These are phyloP conservation scores for Aphis gossypii DNA, from an alignment of 1,140 invertebrate genomes.

Conservation along the genomic window DNA sequence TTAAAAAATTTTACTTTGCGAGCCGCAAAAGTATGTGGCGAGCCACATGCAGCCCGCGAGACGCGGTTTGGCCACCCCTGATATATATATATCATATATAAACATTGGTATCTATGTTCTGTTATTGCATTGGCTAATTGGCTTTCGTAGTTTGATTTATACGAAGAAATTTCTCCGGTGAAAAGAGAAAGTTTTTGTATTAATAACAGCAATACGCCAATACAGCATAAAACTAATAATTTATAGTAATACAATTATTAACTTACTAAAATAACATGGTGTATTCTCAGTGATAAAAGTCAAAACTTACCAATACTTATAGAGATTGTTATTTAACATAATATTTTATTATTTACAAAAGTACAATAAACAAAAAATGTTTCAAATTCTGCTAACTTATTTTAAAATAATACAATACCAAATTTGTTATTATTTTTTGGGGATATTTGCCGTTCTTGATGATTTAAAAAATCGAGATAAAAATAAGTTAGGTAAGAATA, in stretches of 20 bases:
- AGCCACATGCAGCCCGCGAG: too few relatives aligned
- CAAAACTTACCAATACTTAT: not conserved
- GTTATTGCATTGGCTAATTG: too few relatives aligned
- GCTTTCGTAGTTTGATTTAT: not conserved
- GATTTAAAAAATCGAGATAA: constrained; percentile 66
- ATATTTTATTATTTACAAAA: not conserved
- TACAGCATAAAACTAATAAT: not conserved
- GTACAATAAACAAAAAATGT: constrained; percentile 18
- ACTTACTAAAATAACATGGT: too few relatives aligned
- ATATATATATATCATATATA: too few relatives aligned
- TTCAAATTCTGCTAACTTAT: constrained; percentile 1
- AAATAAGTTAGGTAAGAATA: constrained; percentile 69
- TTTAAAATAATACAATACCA: constrained; percentile 60
- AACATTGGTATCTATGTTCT: too few relatives aligned
- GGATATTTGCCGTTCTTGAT: constrained; percentile 66
- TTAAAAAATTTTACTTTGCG: too few relatives aligned
- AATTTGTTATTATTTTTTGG: constrained; percentile 68
- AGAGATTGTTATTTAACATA: not conserved
- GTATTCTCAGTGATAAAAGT: too few relatives aligned
- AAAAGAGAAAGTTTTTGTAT: not conserved
- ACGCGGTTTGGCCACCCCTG: too few relatives aligned
- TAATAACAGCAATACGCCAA: too few relatives aligned
- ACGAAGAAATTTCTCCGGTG: not conserved
- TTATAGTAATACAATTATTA: not conserved
- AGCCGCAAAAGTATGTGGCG: too few relatives aligned